Conservation (phyloP, 2,888 invertebrate genomes). For the Anoplius nigerrimus region DNA sequence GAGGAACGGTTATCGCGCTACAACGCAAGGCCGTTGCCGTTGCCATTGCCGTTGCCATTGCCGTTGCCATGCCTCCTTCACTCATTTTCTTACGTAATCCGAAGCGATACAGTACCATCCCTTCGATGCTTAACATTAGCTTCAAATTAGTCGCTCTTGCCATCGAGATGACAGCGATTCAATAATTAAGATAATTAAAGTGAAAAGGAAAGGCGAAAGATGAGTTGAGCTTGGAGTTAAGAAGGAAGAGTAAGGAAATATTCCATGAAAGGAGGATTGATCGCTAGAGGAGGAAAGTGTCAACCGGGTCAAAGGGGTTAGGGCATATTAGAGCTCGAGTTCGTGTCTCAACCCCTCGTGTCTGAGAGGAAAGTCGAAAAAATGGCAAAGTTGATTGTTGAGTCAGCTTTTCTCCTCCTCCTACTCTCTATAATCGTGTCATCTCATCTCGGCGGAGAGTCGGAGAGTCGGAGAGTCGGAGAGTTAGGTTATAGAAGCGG, state of each 20-base stretch:
- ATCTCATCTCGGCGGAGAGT: background rate
- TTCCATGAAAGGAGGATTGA: background rate
- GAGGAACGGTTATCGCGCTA: constrained; percentile 71
- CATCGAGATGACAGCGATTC: too few relatives aligned
- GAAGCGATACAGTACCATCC: constrained; percentile 65
- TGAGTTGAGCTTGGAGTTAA: too few relatives aligned
- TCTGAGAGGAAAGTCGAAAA: background rate
- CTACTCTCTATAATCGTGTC: background rate
- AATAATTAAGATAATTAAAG: too few relatives aligned
- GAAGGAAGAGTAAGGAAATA: too few relatives aligned
- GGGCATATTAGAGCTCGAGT: constrained; percentile 14
- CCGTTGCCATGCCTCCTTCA: too few relatives aligned
- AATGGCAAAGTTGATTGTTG: background rate
- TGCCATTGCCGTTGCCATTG: constrained; percentile 55
- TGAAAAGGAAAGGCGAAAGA: background rate
- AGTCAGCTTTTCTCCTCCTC: too few relatives aligned
- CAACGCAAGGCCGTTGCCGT: constrained; percentile 68
- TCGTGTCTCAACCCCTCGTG: constrained; percentile 9
- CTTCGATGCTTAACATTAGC: too few relatives aligned
- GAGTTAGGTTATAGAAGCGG: background rate
- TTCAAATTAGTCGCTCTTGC: too few relatives aligned
- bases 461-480: background rate
- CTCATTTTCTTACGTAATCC: too few relatives aligned
- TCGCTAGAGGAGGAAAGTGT: background rate
- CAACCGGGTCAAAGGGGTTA: constrained; percentile 15